Percentiles rank a stretch among this genome's conserved stretches.
Conservation (phyloP, 2,888 invertebrate species). For the Abrostola tripartita region DNA sequence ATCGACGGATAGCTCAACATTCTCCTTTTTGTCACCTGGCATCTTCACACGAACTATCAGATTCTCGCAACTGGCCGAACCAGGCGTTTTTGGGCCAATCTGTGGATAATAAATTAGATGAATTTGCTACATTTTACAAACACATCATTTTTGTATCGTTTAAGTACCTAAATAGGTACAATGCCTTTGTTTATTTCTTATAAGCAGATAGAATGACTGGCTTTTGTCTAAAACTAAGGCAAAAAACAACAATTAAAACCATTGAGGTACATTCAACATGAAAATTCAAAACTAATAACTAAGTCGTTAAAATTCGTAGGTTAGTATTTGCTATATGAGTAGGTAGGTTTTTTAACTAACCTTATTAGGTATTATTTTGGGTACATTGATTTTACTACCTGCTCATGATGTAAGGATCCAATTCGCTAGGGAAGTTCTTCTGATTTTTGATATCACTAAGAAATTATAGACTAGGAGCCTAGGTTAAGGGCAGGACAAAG, state of each 20-base stretch:
- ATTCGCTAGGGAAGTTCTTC: too few species aligned
- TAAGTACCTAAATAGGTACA: neutral
- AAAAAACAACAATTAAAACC: neutral
- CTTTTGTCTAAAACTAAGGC: neutral
- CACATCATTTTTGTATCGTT: too few species aligned
- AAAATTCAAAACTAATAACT: neutral
- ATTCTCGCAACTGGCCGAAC: constrained; percentile 95
- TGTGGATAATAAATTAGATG: constrained; percentile 69
- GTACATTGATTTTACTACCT: neutral
- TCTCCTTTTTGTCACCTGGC: constrained; percentile 92
- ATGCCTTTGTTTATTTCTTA: neutral
- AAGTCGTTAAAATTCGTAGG: too few species aligned
- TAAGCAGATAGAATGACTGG: neutral
- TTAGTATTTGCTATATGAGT: neutral
- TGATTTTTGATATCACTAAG: too few species aligned
- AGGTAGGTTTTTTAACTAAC: neutral
- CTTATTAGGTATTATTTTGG: too few species aligned
- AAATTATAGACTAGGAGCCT: neutral
- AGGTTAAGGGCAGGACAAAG: neutral
- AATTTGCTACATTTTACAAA: neutral
- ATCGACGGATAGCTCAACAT: constrained; percentile 92
- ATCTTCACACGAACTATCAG: constrained; percentile 93
- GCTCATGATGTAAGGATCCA: neutral
- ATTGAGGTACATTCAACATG: neutral
- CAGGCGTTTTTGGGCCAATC: constrained; percentile 94